Conservation (phyloP, 2,113 vertebrate genomes). For the Elephas maximus region DNA sequence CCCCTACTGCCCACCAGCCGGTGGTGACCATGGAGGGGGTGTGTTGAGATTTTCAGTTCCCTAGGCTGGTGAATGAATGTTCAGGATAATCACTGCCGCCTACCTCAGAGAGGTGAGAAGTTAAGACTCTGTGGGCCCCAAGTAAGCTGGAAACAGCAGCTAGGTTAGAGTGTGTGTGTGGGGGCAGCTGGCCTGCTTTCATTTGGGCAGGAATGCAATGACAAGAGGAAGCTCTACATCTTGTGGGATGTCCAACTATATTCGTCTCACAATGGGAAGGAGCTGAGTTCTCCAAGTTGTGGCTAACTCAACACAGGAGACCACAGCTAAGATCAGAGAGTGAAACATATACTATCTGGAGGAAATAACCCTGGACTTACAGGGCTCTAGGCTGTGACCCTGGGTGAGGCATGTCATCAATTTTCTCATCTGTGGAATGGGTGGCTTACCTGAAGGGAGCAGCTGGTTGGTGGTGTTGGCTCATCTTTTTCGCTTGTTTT, state of each 20-base stretch:
- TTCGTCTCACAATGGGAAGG: neutral
- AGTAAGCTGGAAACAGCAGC: neutral
- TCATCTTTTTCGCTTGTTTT: neutral
- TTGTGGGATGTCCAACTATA: neutral
- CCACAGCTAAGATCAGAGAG: neutral
- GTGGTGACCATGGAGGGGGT: neutral
- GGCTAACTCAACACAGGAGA: neutral
- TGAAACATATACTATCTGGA: neutral
- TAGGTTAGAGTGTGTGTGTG: neutral
- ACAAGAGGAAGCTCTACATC: neutral
- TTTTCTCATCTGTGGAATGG: slow-evolving; percentile 44
- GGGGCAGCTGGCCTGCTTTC: neutral
- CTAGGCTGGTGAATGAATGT: neutral
- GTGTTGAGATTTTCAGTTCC: neutral
- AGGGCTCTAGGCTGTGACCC: neutral
- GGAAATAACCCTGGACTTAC: neutral
- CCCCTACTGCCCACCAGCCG: neutral
- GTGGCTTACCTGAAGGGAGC: neutral
- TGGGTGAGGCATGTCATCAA: neutral
- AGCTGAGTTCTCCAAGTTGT: neutral
- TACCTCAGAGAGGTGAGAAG: neutral
- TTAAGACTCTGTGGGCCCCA: neutral
- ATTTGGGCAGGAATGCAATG: neutral
- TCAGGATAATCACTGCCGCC: neutral
- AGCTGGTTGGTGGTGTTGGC: neutral